phyloP scores from a whole-genome alignment of 2,888 invertebrate species.

The Brassicogethes aeneus region DNA sequence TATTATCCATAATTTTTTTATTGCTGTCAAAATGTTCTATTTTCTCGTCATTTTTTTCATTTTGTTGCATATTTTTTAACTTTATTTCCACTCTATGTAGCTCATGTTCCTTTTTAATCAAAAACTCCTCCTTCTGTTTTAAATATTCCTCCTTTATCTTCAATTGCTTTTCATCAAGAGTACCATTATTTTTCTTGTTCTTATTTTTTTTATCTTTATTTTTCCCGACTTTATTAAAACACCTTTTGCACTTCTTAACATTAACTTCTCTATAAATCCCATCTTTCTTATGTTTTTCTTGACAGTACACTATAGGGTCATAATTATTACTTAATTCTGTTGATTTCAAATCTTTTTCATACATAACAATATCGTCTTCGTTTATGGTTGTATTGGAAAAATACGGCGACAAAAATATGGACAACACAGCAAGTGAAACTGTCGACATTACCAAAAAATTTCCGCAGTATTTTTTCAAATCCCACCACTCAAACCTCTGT shows the following conservation, averaged over 20 bases:
- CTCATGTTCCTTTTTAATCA: conserved; percentile 10
- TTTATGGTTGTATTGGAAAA: conserved; percentile 3
- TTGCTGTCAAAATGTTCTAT: not conserved
- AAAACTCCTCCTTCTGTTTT: conserved; percentile 9
- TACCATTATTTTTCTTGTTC: not conserved
- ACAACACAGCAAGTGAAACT: conserved; percentile 8
- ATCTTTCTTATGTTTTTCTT: conserved; percentile 10
- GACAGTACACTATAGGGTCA: conserved; percentile 9
- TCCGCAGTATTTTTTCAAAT: not conserved
- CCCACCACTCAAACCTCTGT: not conserved
- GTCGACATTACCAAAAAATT: conserved; percentile 1
- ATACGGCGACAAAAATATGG: conserved; percentile 9
- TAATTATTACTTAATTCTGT: not conserved
- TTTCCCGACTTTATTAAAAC: conserved; percentile 7
- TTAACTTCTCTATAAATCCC: conserved; percentile 6
- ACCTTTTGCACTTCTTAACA: conserved; percentile 4
- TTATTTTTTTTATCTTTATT: not conserved
- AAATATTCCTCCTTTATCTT: conserved; percentile 10
- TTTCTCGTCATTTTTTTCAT: conserved; percentile 3
- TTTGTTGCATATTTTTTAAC: conserved; percentile 1
- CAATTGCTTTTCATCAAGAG: conserved; percentile 5
- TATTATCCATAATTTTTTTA: not conserved
- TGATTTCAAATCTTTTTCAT: conserved; percentile 4
- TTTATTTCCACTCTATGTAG: conserved; percentile 7
- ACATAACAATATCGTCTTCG: conserved; percentile 8